Evolutionary conservation across 2,797 vertebrate species (phyloP).

Genomic region (Limosa lapponica): DNA sequence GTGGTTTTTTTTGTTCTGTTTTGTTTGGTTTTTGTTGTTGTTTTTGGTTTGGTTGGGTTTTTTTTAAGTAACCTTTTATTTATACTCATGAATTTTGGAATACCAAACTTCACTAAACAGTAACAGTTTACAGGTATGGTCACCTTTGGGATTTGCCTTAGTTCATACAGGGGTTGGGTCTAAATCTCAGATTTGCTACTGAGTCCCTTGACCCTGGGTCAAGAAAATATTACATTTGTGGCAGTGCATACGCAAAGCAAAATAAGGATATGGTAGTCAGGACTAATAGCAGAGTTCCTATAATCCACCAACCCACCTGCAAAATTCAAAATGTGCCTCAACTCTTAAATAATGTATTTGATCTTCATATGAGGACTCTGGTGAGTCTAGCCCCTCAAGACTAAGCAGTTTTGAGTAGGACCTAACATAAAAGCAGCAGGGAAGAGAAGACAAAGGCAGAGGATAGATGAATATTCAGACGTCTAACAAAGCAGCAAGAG

Average conservation of each 20-base stretch:
- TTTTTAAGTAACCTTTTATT: neutral
- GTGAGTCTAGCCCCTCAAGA: neutral
- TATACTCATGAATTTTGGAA: neutral
- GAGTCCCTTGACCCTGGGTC: neutral
- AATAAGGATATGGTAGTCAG: neutral
- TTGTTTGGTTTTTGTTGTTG: no score
- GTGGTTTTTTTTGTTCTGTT: no score
- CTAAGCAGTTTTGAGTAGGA: neutral
- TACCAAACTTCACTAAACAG: neutral
- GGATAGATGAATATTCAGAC: neutral
- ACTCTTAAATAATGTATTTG: neutral
- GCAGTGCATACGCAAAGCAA: neutral
- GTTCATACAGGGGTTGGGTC: neutral
- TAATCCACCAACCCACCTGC: neutral
- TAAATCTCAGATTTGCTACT: neutral
- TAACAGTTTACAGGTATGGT: neutral
- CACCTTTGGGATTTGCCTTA: neutral
- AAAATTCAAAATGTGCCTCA: neutral
- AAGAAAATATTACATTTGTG: neutral
- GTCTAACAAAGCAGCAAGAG: neutral
- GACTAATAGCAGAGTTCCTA: neutral
- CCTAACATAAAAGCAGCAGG: neutral
- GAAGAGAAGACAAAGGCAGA: neutral
- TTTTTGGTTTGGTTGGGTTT: no score
- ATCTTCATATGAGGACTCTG: neutral